A percentile compares a stretch with the other conserved stretches of the same genome.
phyloP scores from a whole-genome alignment of 2,797 vertebrate genomes.

The Dryobates pubescens region DNA sequence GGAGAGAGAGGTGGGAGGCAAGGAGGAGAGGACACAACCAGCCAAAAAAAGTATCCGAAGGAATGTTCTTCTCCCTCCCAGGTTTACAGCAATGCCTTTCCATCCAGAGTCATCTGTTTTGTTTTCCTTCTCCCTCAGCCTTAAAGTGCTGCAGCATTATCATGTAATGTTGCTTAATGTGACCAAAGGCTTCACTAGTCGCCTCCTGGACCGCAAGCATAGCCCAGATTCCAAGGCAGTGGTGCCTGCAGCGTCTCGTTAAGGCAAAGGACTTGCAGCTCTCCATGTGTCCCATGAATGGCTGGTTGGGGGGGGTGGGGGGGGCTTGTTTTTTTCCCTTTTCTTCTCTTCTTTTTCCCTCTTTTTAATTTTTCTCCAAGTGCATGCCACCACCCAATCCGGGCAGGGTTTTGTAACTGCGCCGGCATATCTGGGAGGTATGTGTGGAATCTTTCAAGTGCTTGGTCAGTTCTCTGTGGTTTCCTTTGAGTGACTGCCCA shows the following conservation, averaged over 20 bases:
- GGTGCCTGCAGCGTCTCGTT: constrained; percentile 13
- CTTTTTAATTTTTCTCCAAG: background rate
- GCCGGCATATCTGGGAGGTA: constrained; percentile 26
- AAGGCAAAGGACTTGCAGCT: constrained; percentile 27
- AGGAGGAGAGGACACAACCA: constrained; percentile 10
- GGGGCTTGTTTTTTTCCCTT: background rate
- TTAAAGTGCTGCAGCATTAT: constrained; percentile 53
- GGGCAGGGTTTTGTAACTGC: constrained; percentile 46
- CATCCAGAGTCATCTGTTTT: constrained; percentile 67
- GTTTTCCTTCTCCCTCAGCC: constrained; percentile 60
- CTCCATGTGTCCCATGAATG: constrained; percentile 14
- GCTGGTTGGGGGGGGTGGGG: background rate
- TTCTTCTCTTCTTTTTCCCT: background rate
- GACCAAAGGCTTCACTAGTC: constrained; percentile 33
- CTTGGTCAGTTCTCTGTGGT: constrained; percentile 56
- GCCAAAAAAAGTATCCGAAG: constrained; percentile 57
- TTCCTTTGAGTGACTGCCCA: constrained; percentile 51
- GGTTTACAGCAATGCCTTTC: constrained; percentile 65
- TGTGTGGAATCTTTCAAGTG: constrained; percentile 41
- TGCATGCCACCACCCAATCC: background rate
- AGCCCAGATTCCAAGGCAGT: constrained; percentile 49
- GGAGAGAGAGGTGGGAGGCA: constrained; percentile 33
- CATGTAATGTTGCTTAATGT: constrained; percentile 61
- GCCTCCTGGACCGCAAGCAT: constrained; percentile 18
- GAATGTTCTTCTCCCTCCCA: constrained; percentile 68